Conservation (phyloP, 2,888 invertebrate genomes). For the Automeris io region DNA sequence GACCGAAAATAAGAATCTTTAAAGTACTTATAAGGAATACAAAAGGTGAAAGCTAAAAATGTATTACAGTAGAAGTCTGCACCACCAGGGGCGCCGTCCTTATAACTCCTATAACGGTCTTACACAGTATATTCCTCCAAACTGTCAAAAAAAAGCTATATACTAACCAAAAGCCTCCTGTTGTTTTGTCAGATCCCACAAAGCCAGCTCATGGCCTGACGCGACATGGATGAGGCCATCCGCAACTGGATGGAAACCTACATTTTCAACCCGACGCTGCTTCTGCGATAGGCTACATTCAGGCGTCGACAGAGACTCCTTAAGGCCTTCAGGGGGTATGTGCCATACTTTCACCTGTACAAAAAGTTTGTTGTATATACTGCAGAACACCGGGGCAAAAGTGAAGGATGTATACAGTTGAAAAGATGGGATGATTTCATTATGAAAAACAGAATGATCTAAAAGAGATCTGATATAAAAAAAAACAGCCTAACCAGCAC, state of each 20-base stretch:
- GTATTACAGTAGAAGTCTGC: too few relatives aligned
- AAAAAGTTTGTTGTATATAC: background rate
- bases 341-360: slow-evolving; percentile 91
- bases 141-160: too few relatives aligned
- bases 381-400: too few relatives aligned
- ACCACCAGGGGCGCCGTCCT: too few relatives aligned
- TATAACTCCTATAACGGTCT: too few relatives aligned
- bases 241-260: slow-evolving; percentile 94
- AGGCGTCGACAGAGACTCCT: slow-evolving; percentile 85
- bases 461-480: background rate
- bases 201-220: slow-evolving; percentile 85
- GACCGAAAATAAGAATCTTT: too few relatives aligned
- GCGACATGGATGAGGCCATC: slow-evolving; percentile 93
- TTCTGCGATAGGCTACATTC: slow-evolving; percentile 90
- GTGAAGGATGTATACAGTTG: too few relatives aligned
- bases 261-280: slow-evolving; percentile 91
- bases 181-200: slow-evolving; percentile 92
- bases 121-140: too few relatives aligned
- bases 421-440: background rate
- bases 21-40: too few relatives aligned
- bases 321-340: slow-evolving; percentile 88
- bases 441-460: background rate
- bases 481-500: background rate
- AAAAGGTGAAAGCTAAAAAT: too few relatives aligned
- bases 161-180: slow-evolving; percentile 85